Conservation (phyloP, 1,140 invertebrate species). For the Steinernema khuongi region DNA sequence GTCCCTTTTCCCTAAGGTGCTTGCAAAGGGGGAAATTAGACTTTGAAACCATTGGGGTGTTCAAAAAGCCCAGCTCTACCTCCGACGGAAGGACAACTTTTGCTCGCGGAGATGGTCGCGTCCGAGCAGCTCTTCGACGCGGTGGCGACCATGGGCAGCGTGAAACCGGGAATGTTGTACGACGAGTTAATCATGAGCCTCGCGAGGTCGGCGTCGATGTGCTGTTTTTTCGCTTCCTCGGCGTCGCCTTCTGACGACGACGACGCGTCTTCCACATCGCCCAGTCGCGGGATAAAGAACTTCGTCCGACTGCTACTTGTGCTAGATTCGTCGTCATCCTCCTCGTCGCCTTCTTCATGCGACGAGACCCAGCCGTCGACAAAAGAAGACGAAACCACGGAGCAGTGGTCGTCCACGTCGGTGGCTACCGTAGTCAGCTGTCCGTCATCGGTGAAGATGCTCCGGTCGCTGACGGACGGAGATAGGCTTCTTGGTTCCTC, state of each 20-base stretch:
- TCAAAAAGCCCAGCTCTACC: too few species aligned
- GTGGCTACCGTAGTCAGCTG: background rate
- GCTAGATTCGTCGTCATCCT: background rate
- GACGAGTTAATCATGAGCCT: slow-evolving; percentile 1
- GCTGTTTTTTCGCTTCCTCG: background rate
- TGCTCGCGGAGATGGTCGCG: background rate
- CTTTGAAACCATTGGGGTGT: too few species aligned
- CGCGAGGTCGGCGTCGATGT: background rate
- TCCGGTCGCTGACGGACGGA: background rate
- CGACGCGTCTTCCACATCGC: background rate
- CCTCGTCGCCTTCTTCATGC: background rate
- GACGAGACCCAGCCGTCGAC: slow-evolving; percentile 4
- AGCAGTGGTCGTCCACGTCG: slow-evolving; percentile 8
- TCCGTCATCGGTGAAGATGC: slow-evolving; percentile 15
- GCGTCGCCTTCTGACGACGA: background rate
- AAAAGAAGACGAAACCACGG: background rate
- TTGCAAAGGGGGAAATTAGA: too few species aligned
- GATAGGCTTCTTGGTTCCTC: background rate
- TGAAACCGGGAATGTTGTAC: slow-evolving; percentile 12
- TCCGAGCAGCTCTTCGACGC: background rate
- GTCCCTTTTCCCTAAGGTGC: too few species aligned
- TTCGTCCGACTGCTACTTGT: background rate
- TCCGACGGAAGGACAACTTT: slow-evolving; percentile 5
- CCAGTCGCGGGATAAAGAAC: background rate
- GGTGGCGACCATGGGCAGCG: background rate